A percentile compares a stretch with the other conserved stretches of the same genome.
These are phyloP conservation scores for Coenobita brevimanus DNA, from an alignment of 1,140 invertebrate genomes.

Conservation along the genomic window DNA sequence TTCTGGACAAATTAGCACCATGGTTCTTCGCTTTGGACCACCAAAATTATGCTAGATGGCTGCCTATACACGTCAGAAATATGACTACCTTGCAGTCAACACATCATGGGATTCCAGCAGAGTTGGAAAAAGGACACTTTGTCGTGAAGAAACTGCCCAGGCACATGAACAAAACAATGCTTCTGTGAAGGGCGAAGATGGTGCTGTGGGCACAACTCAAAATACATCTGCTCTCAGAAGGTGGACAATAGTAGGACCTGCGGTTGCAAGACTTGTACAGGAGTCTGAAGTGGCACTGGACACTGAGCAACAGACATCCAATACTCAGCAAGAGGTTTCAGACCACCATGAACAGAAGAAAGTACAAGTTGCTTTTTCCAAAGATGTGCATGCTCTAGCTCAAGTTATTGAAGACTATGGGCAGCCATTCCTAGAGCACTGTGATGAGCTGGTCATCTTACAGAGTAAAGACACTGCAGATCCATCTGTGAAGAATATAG, in stretches of 20 bases:
- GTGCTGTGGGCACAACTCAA: neutral
- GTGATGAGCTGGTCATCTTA: neutral
- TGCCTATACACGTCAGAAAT: constrained; percentile 2
- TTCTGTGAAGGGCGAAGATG: neutral
- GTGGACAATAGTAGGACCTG: constrained; percentile 8
- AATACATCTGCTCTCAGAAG: constrained; percentile 3
- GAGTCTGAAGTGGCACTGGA: constrained; percentile 3
- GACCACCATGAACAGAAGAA: constrained; percentile 13
- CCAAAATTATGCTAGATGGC: constrained; percentile 1
- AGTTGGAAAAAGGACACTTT: constrained; percentile 3
- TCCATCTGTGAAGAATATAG: no score
- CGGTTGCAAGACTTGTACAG: constrained; percentile 16
- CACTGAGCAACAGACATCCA: constrained; percentile 9
- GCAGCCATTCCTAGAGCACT: constrained; percentile 8
- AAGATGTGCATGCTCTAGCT: constrained; percentile 13
- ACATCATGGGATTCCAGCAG: constrained; percentile 3
- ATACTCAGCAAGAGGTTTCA: neutral
- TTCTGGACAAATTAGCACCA: neutral
- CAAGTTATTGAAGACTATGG: constrained; percentile 19
- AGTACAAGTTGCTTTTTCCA: constrained; percentile 17
- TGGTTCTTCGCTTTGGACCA: constrained; percentile 11
- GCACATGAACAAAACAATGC: neutral
- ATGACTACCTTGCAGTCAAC: neutral
- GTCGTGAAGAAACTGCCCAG: neutral
- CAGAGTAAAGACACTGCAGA: no score